phyloP scores from a whole-genome alignment of 1,140 invertebrate species.

The Alviniconcha marisindica region DNA sequence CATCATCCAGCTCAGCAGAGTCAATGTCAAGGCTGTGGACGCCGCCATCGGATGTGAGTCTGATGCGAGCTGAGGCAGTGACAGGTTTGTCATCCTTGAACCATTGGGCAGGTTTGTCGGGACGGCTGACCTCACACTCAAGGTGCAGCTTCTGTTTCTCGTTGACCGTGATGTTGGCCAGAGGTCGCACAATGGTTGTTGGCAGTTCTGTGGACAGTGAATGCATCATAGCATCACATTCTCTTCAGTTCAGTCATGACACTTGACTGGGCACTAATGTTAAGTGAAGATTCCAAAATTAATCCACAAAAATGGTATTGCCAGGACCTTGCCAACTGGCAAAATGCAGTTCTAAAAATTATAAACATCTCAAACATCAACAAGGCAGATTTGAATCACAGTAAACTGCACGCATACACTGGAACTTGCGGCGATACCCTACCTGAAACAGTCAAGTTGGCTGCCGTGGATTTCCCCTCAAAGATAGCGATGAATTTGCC shows the following conservation, averaged over 20 bases:
- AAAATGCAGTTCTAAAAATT: too few species aligned
- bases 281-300: conserved; percentile 15
- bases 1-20: conserved; percentile 86
- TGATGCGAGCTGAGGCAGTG: conserved; percentile 84
- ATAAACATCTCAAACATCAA: too few species aligned
- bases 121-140: conserved; percentile 81
- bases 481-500: conserved; percentile 67
- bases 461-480: conserved; percentile 59
- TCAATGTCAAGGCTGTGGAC: conserved; percentile 81
- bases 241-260: too few species aligned
- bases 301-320: not conserved
- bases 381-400: too few species aligned
- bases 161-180: conserved; percentile 63
- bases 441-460: conserved; percentile 67
- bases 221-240: too few species aligned
- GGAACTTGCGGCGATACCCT: too few species aligned
- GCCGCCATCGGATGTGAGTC: conserved; percentile 89
- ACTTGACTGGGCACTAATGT: too few species aligned
- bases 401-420: too few species aligned
- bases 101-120: conserved; percentile 88
- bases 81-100: conserved; percentile 83
- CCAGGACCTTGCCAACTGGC: not conserved
- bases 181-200: conserved; percentile 65
- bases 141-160: conserved; percentile 62
- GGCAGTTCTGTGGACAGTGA: conserved; percentile 58